Evolutionary conservation across 2,797 vertebrate species (phyloP), one percentile per base, ranked within the genome.

Genomic region (Acanthiza pusilla): DNA sequence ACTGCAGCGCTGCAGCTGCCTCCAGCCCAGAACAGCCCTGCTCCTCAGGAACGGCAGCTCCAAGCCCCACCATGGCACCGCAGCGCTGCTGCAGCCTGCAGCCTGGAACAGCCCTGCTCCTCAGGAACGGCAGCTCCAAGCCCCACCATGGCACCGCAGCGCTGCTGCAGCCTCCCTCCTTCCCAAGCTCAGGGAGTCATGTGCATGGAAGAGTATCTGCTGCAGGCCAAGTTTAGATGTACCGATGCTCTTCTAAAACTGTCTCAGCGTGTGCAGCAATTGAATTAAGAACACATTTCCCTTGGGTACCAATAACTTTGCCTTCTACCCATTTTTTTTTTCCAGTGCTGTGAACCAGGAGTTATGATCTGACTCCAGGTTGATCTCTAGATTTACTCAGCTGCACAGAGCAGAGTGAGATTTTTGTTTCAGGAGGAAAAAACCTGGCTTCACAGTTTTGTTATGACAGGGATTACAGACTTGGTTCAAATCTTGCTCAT

Each of bases 111-210:
- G 57, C 23, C 60, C 1, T 1, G 5, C 1, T 25, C 38, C 54
- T 60, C 30, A 19, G 65, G 47, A 15, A 34, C 74, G 65, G 42
- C 27, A 77, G 1, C 85, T 78, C 82, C 62, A 84, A 50, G 85
- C 23, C 15, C n/a, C 40, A 61, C 7, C 4, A 1, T 0, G 2
- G 23, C 0, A 0, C 45, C 2, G 3, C 73, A n/a, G 55, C 0
- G 0, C 29, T 47, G 29, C 40, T 1, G 4, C 5, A 5, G 16
- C 9, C 36, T 71, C 70, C 50, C 60, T 61, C 62, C 50, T 43
- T 45, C 29, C 60, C 60, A 32, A 38, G 32, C 74, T 61, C 51
- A 54, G 50, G 47, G 30, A 85, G 22, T 9, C 11, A 30, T 0
- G 1, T 36, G 30, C 19, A 9, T 17, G 47, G 47, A 63, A 40